Percentiles rank a stretch among this genome's conserved stretches.
Conservation (phyloP, 2,888 invertebrate genomes). For the Phyllotreta cruciferae region DNA sequence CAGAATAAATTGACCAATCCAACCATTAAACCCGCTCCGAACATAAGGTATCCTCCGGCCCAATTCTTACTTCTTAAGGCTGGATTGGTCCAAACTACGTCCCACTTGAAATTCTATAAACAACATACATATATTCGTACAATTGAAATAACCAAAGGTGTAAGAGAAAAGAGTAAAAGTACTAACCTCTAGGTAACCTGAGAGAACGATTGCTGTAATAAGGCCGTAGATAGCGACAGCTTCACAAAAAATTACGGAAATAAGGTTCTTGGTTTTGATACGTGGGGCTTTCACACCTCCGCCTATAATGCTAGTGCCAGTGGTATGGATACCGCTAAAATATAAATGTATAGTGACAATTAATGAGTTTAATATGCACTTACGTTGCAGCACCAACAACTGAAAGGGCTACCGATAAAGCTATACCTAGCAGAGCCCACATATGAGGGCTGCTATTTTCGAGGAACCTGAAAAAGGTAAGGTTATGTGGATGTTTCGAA, state of each 20-base stretch:
- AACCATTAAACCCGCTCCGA: constrained; percentile 93
- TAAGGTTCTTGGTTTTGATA: constrained; percentile 98
- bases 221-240: constrained; percentile 99
- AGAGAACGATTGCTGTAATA: constrained; percentile 96
- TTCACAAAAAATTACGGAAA: constrained; percentile 99
- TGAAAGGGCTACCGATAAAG: constrained; percentile 90
- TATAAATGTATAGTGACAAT: constrained; percentile 65
- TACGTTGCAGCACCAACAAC: constrained; percentile 93
- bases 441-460: constrained; percentile 89
- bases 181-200: constrained; percentile 67
- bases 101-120: constrained; percentile 61
- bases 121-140: too few relatives aligned
- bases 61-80: constrained; percentile 70
- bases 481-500: constrained; percentile 3
- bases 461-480: constrained; percentile 71
- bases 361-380: constrained; percentile 47
- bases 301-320: constrained; percentile 94
- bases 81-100: constrained; percentile 53
- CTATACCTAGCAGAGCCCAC: constrained; percentile 95
- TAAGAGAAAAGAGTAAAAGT: not conserved
- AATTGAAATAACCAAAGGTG: not conserved
- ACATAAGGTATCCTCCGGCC: constrained; percentile 91
- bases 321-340: constrained; percentile 78
- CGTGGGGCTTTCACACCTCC: constrained; percentile 98
- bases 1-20: constrained; percentile 97